Percentiles rank a stretch among this genome's conserved stretches.
Conservation (phyloP, 2,888 invertebrate genomes). For the Drosophila tanythrix region DNA sequence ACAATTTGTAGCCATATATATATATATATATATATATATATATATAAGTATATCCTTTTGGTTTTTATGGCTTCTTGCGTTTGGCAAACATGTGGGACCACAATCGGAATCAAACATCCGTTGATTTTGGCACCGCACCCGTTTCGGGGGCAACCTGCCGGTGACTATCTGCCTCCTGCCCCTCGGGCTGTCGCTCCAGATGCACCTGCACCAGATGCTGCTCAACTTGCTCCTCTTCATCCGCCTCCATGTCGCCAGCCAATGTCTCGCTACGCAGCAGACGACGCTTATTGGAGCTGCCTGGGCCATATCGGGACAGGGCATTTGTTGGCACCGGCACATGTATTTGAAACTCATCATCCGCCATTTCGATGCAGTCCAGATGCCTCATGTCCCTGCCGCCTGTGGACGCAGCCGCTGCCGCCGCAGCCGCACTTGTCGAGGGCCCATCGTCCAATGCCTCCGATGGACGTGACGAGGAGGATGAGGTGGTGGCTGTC, state of each 20-base stretch:
- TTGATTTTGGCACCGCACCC: conserved; percentile 57
- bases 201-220: conserved; percentile 67
- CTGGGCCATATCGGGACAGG: neutral
- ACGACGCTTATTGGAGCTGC: conserved; percentile 62
- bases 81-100: conserved; percentile 70
- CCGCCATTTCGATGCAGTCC: conserved; percentile 77
- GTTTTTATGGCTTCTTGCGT: conserved; percentile 59
- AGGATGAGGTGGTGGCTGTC: neutral
- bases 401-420: conserved; percentile 37
- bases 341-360: conserved; percentile 74
- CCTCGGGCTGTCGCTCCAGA: conserved; percentile 1
- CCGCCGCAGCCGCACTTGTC: conserved; percentile 68
- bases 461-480: conserved; percentile 3
- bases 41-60: neutral
- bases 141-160: conserved; percentile 32
- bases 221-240: conserved; percentile 53
- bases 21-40: neutral
- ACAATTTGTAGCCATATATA: neutral
- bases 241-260: conserved; percentile 74
- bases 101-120: conserved; percentile 75
- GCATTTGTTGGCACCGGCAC: conserved; percentile 59
- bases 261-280: conserved; percentile 82
- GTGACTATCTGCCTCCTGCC: neutral
- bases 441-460: conserved; percentile 62
- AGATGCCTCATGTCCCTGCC: conserved; percentile 18